Evolutionary conservation across 2,888 invertebrate genomes (phyloP).

Genomic region (Eupithecia exiguata): DNA sequence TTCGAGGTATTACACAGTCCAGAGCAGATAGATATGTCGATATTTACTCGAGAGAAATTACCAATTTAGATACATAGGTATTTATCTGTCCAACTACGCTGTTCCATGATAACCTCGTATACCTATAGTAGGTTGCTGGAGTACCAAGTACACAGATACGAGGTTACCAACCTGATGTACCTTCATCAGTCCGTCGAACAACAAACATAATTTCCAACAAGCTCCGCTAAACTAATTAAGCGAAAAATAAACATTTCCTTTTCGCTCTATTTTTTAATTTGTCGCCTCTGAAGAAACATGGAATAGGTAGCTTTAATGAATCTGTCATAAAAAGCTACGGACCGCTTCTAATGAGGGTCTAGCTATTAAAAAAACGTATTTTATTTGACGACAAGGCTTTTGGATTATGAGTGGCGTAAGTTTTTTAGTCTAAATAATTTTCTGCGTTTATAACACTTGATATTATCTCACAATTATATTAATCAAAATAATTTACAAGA

Average conservation of each 20-base stretch:
- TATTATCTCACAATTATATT: neutral
- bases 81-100: neutral
- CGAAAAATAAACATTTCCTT: slow-evolving; percentile 58
- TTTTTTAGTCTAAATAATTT: neutral
- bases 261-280: slow-evolving; percentile 57
- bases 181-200: slow-evolving; percentile 19
- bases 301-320: slow-evolving; percentile 62
- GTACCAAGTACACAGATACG: neutral
- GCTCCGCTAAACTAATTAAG: slow-evolving; percentile 68
- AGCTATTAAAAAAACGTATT: slow-evolving; percentile 60
- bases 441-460: neutral
- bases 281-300: slow-evolving; percentile 54
- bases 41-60: neutral
- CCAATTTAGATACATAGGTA: neutral
- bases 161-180: neutral
- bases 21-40: too few species aligned
- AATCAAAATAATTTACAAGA: neutral
- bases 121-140: neutral
- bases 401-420: slow-evolving; percentile 29
- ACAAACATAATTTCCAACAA: slow-evolving; percentile 68
- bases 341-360: slow-evolving; percentile 63
- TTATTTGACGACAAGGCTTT: slow-evolving; percentile 50
- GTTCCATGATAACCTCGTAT: neutral
- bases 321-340: slow-evolving; percentile 67
- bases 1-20: neutral